A percentile compares a stretch with the other conserved stretches of the same genome.
phyloP scores from a whole-genome alignment of 2,113 vertebrate species.

The Microcebus tavaratra region DNA sequence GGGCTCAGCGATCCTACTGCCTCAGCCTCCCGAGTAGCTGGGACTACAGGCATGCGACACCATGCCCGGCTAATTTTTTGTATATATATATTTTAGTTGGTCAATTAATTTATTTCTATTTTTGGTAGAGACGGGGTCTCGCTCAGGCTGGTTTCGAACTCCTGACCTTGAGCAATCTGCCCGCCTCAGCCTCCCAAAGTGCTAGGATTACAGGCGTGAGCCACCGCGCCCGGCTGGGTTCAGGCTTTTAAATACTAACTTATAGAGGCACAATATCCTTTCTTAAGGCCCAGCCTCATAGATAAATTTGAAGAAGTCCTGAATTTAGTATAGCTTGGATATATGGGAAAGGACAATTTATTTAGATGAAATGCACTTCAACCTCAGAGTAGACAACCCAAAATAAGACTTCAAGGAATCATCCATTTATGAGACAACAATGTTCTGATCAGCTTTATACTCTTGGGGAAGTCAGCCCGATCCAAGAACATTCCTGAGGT shows the following conservation, averaged over 20 bases:
- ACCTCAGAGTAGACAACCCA: background rate
- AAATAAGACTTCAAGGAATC: background rate
- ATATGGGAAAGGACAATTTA: background rate
- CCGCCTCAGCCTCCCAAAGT: too few species aligned
- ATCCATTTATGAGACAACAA: background rate
- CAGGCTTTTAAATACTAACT: background rate
- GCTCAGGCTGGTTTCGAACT: too few species aligned
- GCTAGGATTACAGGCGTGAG: too few species aligned
- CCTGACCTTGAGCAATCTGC: too few species aligned
- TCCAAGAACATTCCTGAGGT: slow-evolving; percentile 58
- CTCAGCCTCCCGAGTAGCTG: too few species aligned
- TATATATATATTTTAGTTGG: too few species aligned
- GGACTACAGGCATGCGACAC: too few species aligned
- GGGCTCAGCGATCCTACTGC: too few species aligned
- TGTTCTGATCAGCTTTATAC: background rate
- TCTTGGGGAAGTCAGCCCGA: background rate
- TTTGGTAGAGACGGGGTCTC: too few species aligned
- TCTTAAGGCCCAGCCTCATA: background rate
- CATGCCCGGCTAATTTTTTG: too few species aligned
- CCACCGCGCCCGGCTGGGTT: too few species aligned
- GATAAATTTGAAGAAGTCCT: background rate
- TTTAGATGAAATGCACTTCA: background rate
- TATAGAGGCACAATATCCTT: background rate
- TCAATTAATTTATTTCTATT: too few species aligned
- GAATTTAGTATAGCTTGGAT: background rate